Conservation (phyloP, 2,888 invertebrate genomes). For the Apantesis nais region DNA sequence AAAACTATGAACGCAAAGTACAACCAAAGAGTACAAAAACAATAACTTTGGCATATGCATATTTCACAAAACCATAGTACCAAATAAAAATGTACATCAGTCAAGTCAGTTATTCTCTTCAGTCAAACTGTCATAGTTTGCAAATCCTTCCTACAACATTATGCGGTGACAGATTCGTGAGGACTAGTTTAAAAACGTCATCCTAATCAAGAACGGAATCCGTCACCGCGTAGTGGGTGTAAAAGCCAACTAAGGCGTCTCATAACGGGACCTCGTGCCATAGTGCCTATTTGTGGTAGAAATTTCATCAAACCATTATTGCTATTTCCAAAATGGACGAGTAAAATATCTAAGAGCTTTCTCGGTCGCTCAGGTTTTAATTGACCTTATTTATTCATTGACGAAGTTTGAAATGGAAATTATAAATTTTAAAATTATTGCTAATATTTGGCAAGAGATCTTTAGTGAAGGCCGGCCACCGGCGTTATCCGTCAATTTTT, state of each 20-base stretch:
- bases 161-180: background rate
- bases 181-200: background rate
- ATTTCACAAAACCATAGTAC: background rate
- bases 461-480: no score
- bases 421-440: no score
- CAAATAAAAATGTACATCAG: background rate
- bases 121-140: background rate
- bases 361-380: background rate
- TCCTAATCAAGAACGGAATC: background rate
- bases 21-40: no score
- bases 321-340: background rate
- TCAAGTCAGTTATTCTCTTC: background rate
- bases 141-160: background rate
- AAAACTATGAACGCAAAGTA: no score
- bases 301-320: conserved; percentile 1
- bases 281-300: background rate
- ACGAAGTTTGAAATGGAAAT: background rate
- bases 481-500: no score
- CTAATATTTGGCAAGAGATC: no score
- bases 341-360: background rate
- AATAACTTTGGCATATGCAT: background rate
- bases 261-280: conserved; percentile 4
- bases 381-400: background rate
- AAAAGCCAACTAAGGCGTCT: conserved; percentile 6
- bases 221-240: conserved; percentile 11